Evolutionary conservation across 2,113 vertebrate genomes (phyloP).

Genomic region (Nerophis ophidion): DNA sequence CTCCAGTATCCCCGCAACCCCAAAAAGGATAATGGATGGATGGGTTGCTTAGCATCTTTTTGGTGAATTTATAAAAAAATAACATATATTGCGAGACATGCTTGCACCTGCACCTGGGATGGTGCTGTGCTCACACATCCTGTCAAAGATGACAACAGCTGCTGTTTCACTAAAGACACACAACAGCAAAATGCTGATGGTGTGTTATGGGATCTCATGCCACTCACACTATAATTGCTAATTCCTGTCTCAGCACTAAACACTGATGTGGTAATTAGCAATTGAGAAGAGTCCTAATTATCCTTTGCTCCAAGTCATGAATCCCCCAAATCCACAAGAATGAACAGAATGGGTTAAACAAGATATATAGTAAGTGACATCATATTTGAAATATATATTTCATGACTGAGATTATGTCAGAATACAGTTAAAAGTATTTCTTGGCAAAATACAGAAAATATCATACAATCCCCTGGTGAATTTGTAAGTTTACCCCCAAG

Average conservation of each 20-base stretch:
- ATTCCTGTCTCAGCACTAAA: conserved; percentile 16
- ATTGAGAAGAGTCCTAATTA: conserved; percentile 19
- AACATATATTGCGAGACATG: background rate
- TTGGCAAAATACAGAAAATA: too few relatives aligned
- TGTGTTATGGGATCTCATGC: conserved; percentile 1
- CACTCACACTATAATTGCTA: conserved; percentile 9
- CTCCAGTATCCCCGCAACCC: too few relatives aligned
- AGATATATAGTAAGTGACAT: background rate
- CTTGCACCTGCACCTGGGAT: background rate
- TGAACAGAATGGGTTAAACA: background rate
- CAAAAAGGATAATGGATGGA: too few relatives aligned
- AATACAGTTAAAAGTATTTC: too few relatives aligned
- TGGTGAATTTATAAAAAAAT: background rate
- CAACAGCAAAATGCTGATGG: conserved; percentile 23
- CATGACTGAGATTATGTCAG: background rate
- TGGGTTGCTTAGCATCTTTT: too few relatives aligned
- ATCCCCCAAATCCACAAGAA: background rate
- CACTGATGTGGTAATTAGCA: conserved; percentile 22
- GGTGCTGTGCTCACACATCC: background rate
- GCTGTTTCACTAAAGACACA: conserved; percentile 23
- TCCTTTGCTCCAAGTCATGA: background rate
- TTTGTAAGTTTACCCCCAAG: too few relatives aligned
- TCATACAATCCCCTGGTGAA: too few relatives aligned
- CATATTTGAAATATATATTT: too few relatives aligned
- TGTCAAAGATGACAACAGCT: conserved; percentile 34